Evolutionary conservation across 2,888 invertebrate species (phyloP).

Genomic region (Perithous albicinctus): DNA sequence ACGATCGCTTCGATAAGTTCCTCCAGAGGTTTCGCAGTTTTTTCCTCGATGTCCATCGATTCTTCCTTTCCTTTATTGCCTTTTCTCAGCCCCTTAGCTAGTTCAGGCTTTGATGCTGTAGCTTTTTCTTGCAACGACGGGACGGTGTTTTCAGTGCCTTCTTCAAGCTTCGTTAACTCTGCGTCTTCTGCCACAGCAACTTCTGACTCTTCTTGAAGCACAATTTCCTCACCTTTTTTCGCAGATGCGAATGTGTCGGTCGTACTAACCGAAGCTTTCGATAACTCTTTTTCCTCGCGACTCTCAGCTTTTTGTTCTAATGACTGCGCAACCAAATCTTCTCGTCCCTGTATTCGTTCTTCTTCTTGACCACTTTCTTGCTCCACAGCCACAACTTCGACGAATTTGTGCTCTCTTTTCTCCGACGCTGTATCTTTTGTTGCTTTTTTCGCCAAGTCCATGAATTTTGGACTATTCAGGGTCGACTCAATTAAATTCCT

Average conservation of each 20-base stretch:
- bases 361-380: conserved; percentile 37
- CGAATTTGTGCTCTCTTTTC: conserved; percentile 64
- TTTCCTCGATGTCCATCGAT: conserved; percentile 73
- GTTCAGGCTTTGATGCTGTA: conserved; percentile 65
- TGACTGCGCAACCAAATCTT: conserved; percentile 83
- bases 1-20: conserved; percentile 77
- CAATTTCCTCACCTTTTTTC: conserved; percentile 28
- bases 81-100: conserved; percentile 64
- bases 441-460: conserved; percentile 16
- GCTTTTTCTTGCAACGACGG: conserved; percentile 40
- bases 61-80: conserved; percentile 69
- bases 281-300: conserved; percentile 15
- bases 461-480: conserved; percentile 39
- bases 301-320: conserved; percentile 28
- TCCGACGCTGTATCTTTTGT: not conserved
- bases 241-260: conserved; percentile 21
- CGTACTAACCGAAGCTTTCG: conserved; percentile 16
- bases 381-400: conserved; percentile 73
- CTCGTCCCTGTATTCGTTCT: conserved; percentile 43
- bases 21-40: conserved; percentile 75
- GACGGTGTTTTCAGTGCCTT: conserved; percentile 8
- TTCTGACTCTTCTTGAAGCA: conserved; percentile 28
- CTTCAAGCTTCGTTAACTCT: conserved; percentile 2
- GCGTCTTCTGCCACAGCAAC: conserved; percentile 11
- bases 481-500: conserved; percentile 70